Evolutionary conservation across 1,140 invertebrate species (phyloP).

Genomic region (Drosophila suzukii): DNA sequence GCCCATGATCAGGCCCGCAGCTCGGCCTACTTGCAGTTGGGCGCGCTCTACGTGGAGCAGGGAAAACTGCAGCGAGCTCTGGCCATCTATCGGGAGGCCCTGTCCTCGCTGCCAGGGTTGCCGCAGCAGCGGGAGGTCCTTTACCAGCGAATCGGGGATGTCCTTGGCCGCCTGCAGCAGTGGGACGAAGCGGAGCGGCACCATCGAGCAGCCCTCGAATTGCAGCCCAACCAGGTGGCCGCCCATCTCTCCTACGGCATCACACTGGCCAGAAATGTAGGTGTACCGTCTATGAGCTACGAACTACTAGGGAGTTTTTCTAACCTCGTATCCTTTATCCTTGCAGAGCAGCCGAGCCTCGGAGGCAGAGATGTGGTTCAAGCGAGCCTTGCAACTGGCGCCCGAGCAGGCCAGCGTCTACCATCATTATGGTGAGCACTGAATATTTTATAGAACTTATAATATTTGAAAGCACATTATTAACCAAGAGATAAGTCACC

Average conservation of each 20-base stretch:
- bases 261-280: conserved; percentile 94
- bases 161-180: conserved; percentile 91
- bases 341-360: conserved; percentile 90
- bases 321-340: not conserved
- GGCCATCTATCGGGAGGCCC: conserved; percentile 94
- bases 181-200: conserved; percentile 93
- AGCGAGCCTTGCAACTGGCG: conserved; percentile 92
- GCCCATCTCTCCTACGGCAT: conserved; percentile 96
- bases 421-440: conserved; percentile 92
- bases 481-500: too few relatives aligned
- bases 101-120: conserved; percentile 91
- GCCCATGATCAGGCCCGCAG: conserved; percentile 95
- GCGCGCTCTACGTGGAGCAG: conserved; percentile 94
- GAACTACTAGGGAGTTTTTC: not conserved
- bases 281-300: conserved; percentile 61
- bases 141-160: conserved; percentile 88
- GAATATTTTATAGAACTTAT: not conserved
- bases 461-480: not conserved
- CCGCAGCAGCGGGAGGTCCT: conserved; percentile 90
- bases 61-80: conserved; percentile 93
- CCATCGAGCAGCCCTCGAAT: conserved; percentile 91
- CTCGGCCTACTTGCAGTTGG: conserved; percentile 95
- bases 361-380: conserved; percentile 96
- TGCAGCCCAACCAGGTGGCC: conserved; percentile 94
- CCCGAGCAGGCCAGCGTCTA: conserved; percentile 93